Base-by-base conservation (phyloP, 2,113 vertebrate genomes). In the Zosterops japonicus region DNA sequence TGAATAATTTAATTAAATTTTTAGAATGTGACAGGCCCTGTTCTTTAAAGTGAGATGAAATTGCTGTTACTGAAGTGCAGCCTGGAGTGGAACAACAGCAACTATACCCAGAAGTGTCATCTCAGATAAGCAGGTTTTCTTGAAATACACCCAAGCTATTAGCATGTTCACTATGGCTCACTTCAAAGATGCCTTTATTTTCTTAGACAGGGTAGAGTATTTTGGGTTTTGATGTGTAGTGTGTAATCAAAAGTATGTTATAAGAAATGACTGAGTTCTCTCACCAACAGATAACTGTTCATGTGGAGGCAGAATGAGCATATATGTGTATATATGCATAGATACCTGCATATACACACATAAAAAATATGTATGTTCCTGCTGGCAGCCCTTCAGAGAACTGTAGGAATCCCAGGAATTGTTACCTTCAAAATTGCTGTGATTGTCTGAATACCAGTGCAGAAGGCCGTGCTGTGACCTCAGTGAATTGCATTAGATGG, bases 401-500 rank as follows among this genome's bases (percentile, higher is more conserved):
- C 25, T 50, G 16, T 60, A 56, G 83, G 71, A 39, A n/a, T 83
- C 69, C 46, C 28, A 79, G 65, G 65, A 29, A 53, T n/a, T 78
- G 16, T 60, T 90, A 19, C 23, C 23, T 89, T 75, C 31, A n/a
- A 60, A 69, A 59, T 21, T 29, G 6, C 36, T 61, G 27, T 41
- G 57, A 39, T 87, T 82, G 65, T 64, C 41, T 55, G 29, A 84
- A 35, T 28, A 39, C 23, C 36, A 24, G 36, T 64, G 57, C 31
- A 44, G 57, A 72, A 84, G 57, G 59, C 67, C 35, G 1, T 33
- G 4, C 41, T 33, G 65, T 76, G 87, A 91, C 61, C 70, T 82
- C 67, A 28, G 41, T 91, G 87, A 91, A 83, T 87, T 95, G 70
- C 74, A 14, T 84, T 89, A 83, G 78, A 83, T 90, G 60, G 87